A percentile compares a stretch with the other conserved stretches of the same genome.
Conservation (phyloP, 1,140 invertebrate species). For the Phymorhynchus buccinoides region DNA sequence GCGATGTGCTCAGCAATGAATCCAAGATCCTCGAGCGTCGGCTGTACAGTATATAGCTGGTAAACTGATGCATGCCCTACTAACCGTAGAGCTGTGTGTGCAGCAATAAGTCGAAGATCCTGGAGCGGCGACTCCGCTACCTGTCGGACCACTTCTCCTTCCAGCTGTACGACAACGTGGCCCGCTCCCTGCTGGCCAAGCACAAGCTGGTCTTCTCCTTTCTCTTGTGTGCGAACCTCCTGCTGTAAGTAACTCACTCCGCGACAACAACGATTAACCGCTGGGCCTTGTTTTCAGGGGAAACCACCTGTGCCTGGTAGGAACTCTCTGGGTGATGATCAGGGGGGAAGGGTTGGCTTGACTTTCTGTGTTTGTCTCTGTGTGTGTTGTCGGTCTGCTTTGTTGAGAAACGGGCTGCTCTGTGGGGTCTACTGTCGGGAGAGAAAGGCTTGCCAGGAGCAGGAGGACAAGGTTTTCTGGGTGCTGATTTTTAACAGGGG, state of each 20-base stretch:
- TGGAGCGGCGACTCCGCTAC: slow-evolving; percentile 72
- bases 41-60: slow-evolving; percentile 49
- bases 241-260: slow-evolving; percentile 64
- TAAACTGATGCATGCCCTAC: neutral
- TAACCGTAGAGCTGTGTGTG: slow-evolving; percentile 63
- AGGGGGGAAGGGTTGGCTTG: neutral
- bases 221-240: slow-evolving; percentile 70
- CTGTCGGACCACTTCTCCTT: slow-evolving; percentile 73
- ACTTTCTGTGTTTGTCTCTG: neutral
- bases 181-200: slow-evolving; percentile 72
- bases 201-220: slow-evolving; percentile 74
- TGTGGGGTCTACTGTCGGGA: too few species aligned
- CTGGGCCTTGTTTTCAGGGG: neutral
- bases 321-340: neutral
- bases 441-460: neutral
- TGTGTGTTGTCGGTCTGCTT: neutral
- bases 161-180: slow-evolving; percentile 73
- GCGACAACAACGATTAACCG: too few species aligned
- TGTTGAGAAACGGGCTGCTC: neutral
- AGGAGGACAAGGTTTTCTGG: neutral
- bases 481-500: neutral
- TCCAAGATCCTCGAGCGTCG: slow-evolving; percentile 73
- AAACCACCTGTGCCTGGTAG: neutral
- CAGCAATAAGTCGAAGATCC: slow-evolving; percentile 75
- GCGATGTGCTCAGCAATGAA: slow-evolving; percentile 76